phyloP scores from a whole-genome alignment of 2,888 invertebrate genomes.

The Callosobruchus maculatus region DNA sequence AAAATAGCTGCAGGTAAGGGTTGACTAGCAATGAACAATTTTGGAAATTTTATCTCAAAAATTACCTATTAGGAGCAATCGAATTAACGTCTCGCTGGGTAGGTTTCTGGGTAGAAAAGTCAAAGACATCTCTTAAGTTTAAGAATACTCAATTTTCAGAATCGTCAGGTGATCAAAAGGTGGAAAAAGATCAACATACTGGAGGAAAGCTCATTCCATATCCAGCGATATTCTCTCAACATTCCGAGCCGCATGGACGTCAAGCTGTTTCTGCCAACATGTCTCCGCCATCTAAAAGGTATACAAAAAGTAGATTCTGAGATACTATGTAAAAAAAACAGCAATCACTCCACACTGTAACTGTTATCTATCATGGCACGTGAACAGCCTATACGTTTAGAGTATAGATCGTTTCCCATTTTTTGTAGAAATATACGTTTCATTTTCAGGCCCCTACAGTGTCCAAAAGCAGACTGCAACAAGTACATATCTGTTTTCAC shows the following conservation, averaged over 20 bases:
- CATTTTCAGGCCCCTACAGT: constrained; percentile 48
- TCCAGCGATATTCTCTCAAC: constrained; percentile 22
- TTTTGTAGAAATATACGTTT: neutral
- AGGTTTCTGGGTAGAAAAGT: neutral
- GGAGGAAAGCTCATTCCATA: constrained; percentile 23
- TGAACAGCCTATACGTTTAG: neutral
- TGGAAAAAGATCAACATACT: neutral
- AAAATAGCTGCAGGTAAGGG: constrained; percentile 21
- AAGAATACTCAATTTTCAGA: neutral
- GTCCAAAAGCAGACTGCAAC: constrained; percentile 53
- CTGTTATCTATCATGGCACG: too few relatives aligned
- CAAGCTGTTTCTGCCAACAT: constrained; percentile 15
- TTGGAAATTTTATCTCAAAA: too few relatives aligned
- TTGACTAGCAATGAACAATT: too few relatives aligned
- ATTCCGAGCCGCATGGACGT: constrained; percentile 1
- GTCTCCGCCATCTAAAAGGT: constrained; percentile 26
- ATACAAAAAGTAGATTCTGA: too few relatives aligned
- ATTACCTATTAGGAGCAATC: too few relatives aligned
- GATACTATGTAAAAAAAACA: too few relatives aligned
- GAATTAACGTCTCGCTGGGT: neutral
- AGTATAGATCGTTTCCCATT: neutral
- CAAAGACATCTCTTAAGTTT: too few relatives aligned
- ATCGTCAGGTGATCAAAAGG: constrained; percentile 14
- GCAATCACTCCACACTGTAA: too few relatives aligned
- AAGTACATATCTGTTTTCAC: constrained; percentile 55